Conservation (phyloP, 2,113 vertebrate species). For the Nestor notabilis region DNA sequence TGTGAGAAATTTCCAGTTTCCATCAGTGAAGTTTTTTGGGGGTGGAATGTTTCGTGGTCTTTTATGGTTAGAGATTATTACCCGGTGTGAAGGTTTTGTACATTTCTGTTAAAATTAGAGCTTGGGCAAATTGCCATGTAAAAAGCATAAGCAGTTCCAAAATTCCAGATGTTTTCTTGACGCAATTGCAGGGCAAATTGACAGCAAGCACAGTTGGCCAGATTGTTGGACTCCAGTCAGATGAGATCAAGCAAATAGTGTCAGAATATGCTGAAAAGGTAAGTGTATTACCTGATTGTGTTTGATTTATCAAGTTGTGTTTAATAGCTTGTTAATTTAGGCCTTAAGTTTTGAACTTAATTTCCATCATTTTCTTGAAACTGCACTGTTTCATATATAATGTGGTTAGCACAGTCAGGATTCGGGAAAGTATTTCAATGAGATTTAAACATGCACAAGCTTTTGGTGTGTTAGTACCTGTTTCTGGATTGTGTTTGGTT, state of each 20-base stretch:
- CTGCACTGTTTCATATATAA: neutral
- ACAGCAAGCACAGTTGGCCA: slow-evolving; percentile 94
- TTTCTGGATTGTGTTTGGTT: neutral
- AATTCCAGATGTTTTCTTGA: neutral
- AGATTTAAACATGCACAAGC: neutral
- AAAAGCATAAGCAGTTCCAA: neutral
- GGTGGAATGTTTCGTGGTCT: neutral
- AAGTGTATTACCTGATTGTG: neutral
- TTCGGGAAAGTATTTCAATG: neutral
- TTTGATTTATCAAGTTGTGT: neutral
- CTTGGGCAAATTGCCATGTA: neutral
- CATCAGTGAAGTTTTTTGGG: neutral
- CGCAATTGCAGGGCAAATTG: slow-evolving; percentile 83
- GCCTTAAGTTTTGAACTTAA: neutral
- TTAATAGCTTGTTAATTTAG: neutral
- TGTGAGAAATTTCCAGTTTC: neutral
- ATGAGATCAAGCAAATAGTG: slow-evolving; percentile 95
- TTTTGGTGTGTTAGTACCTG: neutral
- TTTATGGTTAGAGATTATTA: neutral
- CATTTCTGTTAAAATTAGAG: neutral
- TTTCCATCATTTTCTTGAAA: neutral
- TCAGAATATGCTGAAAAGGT: slow-evolving; percentile 92
- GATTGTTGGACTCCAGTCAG: slow-evolving; percentile 93
- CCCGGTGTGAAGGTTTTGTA: neutral
- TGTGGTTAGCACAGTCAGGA: neutral